Base-by-base conservation (phyloP, 2,113 vertebrate genomes). In the Rhegmatorhina hoffmannsi region DNA sequence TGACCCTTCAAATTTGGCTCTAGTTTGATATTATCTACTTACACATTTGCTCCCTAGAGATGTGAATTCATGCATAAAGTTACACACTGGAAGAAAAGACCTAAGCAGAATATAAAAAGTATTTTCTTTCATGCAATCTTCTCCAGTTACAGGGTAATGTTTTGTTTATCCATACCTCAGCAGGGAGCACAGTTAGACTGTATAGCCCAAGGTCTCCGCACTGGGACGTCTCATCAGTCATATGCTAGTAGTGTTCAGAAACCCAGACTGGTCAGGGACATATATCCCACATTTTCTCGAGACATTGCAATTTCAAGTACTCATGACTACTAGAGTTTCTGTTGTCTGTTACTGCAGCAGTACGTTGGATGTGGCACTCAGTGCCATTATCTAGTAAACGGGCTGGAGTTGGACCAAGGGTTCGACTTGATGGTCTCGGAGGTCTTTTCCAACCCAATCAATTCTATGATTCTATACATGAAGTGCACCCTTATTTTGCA, bases 11-110 rank as follows among this genome's bases (percentile, higher is more conserved):
- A 74, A 76, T 64, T 40, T 76, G 38, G 1, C 1, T 4, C 5
- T 73, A 20, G 0, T 0, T 26, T 18, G 21, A 7, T 0, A 0
- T 31, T 50, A 15, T 44, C 11, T 49, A 56, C 6, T 50, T 49
- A 50, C 17, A 18, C 55, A 17, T 31, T 76, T 93, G 8, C 18
- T 80, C 11, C 24, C 13, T 17, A 63, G 17, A 43, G 12, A 53
- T 13, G 15, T 38, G 10, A 89, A 86, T 46, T 70, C 5, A 21
- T 49, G 24, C 10, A n/a, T 53, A 83, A 85, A 62, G 67, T 26
- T 70, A 33, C 34, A 16, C 24, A 40, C 13, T 53, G 8, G 19
- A n/a, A 77, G 38, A 28, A 73, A 81, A 50, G 0, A 43, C 19
- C 8, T 40, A 28, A 77, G 38, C 8, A 31, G 19, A 18, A 2